These are phyloP conservation scores for Knipowitschia caucasica DNA, from an alignment of 2,797 vertebrate genomes.

Conservation along the genomic window DNA sequence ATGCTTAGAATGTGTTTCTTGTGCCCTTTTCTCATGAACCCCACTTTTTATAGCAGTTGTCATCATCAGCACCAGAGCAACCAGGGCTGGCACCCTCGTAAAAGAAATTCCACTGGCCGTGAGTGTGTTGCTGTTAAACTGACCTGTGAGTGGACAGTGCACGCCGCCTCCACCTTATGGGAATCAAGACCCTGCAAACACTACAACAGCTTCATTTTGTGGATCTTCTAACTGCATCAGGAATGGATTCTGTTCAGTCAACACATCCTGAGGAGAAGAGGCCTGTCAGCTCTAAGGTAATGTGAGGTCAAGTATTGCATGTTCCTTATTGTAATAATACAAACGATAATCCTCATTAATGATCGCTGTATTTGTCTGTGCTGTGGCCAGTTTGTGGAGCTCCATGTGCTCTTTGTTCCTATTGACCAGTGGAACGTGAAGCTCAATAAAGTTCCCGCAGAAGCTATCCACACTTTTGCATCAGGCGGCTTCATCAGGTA, in stretches of 20 bases:
- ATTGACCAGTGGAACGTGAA: slow-evolving; percentile 87
- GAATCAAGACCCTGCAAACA: slow-evolving; percentile 4
- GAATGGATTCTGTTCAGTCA: slow-evolving; percentile 56
- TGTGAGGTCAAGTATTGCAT: neutral
- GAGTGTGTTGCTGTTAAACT: slow-evolving; percentile 48
- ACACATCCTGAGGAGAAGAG: slow-evolving; percentile 51
- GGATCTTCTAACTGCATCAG: neutral
- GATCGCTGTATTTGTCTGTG: neutral
- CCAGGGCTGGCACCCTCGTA: slow-evolving; percentile 54
- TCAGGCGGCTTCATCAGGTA: slow-evolving; percentile 93
- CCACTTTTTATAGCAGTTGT: slow-evolving; percentile 16
- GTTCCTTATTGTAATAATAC: neutral
- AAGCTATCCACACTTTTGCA: slow-evolving; percentile 81
- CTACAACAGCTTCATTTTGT: neutral
- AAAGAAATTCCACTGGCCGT: slow-evolving; percentile 41
- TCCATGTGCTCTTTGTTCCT: slow-evolving; percentile 89
- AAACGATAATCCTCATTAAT: neutral
- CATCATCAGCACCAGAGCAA: slow-evolving; percentile 58
- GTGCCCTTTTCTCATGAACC: neutral
- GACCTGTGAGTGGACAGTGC: slow-evolving; percentile 50
- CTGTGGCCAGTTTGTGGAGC: slow-evolving; percentile 82
- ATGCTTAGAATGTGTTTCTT: neutral
- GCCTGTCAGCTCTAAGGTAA: slow-evolving; percentile 65
- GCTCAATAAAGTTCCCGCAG: slow-evolving; percentile 84
- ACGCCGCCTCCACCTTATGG: slow-evolving; percentile 16